Evolutionary conservation across 2,888 invertebrate genomes (phyloP), one percentile per base, ranked within the genome.

Genomic region (Macrostomum cliftonense): DNA sequence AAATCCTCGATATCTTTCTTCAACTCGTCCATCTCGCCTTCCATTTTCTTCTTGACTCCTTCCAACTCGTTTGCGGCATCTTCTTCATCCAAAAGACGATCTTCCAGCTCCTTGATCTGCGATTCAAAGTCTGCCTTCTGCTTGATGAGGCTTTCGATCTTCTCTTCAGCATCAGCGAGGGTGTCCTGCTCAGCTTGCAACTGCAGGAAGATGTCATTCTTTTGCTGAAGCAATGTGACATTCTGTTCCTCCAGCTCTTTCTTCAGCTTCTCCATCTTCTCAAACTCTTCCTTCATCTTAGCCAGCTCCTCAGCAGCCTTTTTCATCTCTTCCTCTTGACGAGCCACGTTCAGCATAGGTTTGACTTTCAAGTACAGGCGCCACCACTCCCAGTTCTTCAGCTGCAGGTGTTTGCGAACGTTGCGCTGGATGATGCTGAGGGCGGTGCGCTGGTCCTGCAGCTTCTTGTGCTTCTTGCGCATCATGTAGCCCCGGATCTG

Each of bases 341-440:
- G 85, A 73, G 84, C 85, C 77, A 87, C 87, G 79, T 89, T 91
- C 79, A 99, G 86, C 70, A 95, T 81, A 67, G 97, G 93, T 78
- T 89, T 89, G 80, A 93, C 84, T 46, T 42, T 49, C 44, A 42
- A 54, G 47, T 46, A 46, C 78, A 97, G 75, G 76, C 91, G 91
- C 88, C 89, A 97, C 97, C 97, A 97, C 71, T 87, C 83, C 97
- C 97, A 97, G 76, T 88, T 95, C 74, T 93, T 86, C 71, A 97
- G 80, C 72, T 87, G 82, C 77, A 95, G 79, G 82, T 95, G 99
- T 74, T 88, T 88, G 76, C 93, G 78, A 11, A 97, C 82, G 78
- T 95, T 97, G 73, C 97, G 83, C 77, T 99, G 97, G 73, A 95
- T 88, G 70, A 99, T 83, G 77, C 87, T 84, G 73, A 95, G 79